Evolutionary conservation across 2,797 vertebrate genomes (phyloP).

Genomic region (Astyanax mexicanus): DNA sequence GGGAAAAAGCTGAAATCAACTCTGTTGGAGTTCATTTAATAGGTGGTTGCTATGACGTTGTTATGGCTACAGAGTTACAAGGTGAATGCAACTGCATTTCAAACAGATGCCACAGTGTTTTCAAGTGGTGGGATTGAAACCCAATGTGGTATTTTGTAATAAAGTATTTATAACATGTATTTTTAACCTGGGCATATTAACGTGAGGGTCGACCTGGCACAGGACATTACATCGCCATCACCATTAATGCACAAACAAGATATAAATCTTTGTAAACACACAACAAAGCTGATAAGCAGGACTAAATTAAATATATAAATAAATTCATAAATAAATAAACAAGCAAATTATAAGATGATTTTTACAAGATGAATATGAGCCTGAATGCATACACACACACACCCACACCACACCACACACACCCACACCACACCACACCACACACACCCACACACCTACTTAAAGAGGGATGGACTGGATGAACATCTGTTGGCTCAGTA

Average conservation of each 20-base stretch:
- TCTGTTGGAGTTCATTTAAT: too few species aligned
- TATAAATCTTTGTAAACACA: slow-evolving; percentile 16
- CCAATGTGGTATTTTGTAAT: too few species aligned
- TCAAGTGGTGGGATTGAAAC: too few species aligned
- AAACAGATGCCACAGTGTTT: too few species aligned
- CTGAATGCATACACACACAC: not conserved
- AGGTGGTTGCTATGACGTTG: too few species aligned
- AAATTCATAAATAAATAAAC: slow-evolving; percentile 20
- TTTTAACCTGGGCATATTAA: too few species aligned
- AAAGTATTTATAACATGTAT: too few species aligned
- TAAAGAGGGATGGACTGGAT: slow-evolving; percentile 27
- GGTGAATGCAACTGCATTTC: too few species aligned
- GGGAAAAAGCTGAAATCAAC: too few species aligned
- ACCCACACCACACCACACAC: slow-evolving; percentile 7
- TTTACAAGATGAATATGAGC: not conserved
- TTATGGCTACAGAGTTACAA: too few species aligned
- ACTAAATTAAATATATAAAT: not conserved
- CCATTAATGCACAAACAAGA: slow-evolving; percentile 14
- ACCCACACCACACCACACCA: slow-evolving; percentile 20
- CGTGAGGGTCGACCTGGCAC: too few species aligned
- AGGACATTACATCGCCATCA: slow-evolving; percentile 3
- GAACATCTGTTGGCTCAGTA: slow-evolving; percentile 50
- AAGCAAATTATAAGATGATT: slow-evolving; percentile 1
- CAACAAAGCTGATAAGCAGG: not conserved
- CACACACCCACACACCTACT: slow-evolving; percentile 19